Percentiles rank a stretch among this genome's conserved stretches.
Evolutionary conservation across 2,888 invertebrate species (phyloP).

Genomic region (Oscheius onirici): DNA sequence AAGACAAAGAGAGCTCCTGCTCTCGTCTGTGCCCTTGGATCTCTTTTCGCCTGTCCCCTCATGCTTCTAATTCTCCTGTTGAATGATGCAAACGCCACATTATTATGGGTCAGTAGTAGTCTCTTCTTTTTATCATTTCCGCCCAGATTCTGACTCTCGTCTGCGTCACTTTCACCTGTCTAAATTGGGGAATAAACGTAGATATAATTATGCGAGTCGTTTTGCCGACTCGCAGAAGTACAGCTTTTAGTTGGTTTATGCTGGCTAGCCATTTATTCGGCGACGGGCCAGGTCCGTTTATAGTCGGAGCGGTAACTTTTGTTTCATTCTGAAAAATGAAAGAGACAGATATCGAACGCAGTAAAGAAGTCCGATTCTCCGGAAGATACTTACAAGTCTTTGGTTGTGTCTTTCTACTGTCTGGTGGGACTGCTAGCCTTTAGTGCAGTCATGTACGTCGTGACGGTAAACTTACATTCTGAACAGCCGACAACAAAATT

Average conservation of each 20-base stretch:
- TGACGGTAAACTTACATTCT: slow-evolving; percentile 34
- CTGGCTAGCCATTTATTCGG: slow-evolving; percentile 94
- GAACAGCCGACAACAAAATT: not conserved
- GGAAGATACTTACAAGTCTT: slow-evolving; percentile 47
- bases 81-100: slow-evolving; percentile 17
- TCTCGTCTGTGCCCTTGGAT: slow-evolving; percentile 86
- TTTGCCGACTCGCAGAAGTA: too few relatives aligned
- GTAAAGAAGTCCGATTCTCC: slow-evolving; percentile 54
- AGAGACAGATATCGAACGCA: slow-evolving; percentile 56
- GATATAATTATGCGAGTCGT: slow-evolving; percentile 91
- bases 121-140: not conserved
- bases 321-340: not conserved
- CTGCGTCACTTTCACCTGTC: slow-evolving; percentile 81
- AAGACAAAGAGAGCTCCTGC: slow-evolving; percentile 72
- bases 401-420: slow-evolving; percentile 45
- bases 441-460: slow-evolving; percentile 46
- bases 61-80: slow-evolving; percentile 34
- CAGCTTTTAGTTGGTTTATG: slow-evolving; percentile 97
- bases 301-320: slow-evolving; percentile 80
- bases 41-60: slow-evolving; percentile 83
- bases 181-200: slow-evolving; percentile 97
- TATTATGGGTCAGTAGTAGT: slow-evolving; percentile 25
- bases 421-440: slow-evolving; percentile 44
- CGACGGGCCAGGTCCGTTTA: slow-evolving; percentile 97
- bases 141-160: slow-evolving; percentile 74